These are phyloP conservation scores for Atherinosoma microstoma DNA, from an alignment of 2,797 vertebrate species.

Conservation along the genomic window DNA sequence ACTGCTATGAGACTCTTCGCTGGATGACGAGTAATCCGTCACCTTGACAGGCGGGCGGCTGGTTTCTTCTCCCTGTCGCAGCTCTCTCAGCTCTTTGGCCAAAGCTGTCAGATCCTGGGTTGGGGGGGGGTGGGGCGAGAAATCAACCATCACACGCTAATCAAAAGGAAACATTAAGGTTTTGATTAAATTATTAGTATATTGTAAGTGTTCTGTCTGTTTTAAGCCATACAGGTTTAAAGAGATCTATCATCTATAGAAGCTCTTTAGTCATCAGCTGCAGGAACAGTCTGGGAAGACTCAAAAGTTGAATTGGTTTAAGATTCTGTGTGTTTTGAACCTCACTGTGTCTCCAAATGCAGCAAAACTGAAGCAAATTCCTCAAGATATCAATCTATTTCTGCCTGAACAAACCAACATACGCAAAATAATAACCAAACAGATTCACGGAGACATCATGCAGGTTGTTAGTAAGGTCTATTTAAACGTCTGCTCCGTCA, in stretches of 20 bases:
- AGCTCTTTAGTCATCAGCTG: neutral
- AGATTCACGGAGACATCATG: neutral
- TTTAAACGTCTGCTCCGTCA: neutral
- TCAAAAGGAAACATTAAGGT: neutral
- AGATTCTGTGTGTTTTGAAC: neutral
- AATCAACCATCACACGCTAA: neutral
- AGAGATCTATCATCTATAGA: neutral
- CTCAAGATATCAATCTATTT: neutral
- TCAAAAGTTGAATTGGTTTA: too few species aligned
- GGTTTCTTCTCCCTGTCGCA: slow-evolving; percentile 93
- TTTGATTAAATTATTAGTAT: neutral
- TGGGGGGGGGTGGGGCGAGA: too few species aligned
- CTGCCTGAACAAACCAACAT: neutral
- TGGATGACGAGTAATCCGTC: slow-evolving; percentile 98
- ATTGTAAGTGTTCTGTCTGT: neutral
- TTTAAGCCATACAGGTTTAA: neutral
- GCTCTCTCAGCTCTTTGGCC: slow-evolving; percentile 95
- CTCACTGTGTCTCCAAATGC: neutral
- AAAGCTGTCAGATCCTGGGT: slow-evolving; percentile 96
- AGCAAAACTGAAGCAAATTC: neutral
- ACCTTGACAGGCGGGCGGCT: slow-evolving; percentile 96
- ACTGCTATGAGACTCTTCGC: slow-evolving; percentile 96
- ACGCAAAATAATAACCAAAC: neutral
- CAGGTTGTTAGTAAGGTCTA: slow-evolving; percentile 3
- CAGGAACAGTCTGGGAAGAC: neutral